Evolutionary conservation across 2,797 vertebrate species (phyloP).

Genomic region (Artibeus jamaicensis): DNA sequence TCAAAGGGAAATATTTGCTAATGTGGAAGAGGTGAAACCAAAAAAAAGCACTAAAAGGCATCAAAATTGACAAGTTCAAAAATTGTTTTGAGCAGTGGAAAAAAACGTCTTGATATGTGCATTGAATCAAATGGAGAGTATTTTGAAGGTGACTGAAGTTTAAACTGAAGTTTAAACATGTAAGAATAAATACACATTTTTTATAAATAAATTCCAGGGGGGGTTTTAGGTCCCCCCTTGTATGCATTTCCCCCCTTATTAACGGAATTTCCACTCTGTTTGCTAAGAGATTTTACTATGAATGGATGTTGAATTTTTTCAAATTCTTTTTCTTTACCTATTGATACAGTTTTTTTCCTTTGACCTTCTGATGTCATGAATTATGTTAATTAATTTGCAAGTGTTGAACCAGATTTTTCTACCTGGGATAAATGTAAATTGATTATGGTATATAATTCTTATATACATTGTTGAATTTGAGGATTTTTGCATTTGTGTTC

Average conservation of each 20-base stretch:
- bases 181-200: background rate
- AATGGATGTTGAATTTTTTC: background rate
- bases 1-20: background rate
- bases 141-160: background rate
- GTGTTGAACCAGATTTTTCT: background rate
- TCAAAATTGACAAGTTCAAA: background rate
- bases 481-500: background rate
- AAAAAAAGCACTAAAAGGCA: background rate
- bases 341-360: background rate
- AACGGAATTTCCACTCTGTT: background rate
- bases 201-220: background rate
- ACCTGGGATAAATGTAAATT: background rate
- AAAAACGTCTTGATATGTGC: background rate
- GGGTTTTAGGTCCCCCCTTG: background rate
- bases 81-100: background rate
- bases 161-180: background rate
- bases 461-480: background rate
- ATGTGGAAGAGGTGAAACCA: background rate
- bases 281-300: background rate
- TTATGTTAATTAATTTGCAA: background rate
- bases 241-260: background rate
- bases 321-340: background rate
- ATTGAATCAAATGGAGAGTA: background rate
- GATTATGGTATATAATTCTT: background rate
- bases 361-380: background rate